A percentile compares a stretch with the other conserved stretches of the same genome.
phyloP scores from a whole-genome alignment of 2,888 invertebrate genomes.

The Agrotis exclamationis region DNA sequence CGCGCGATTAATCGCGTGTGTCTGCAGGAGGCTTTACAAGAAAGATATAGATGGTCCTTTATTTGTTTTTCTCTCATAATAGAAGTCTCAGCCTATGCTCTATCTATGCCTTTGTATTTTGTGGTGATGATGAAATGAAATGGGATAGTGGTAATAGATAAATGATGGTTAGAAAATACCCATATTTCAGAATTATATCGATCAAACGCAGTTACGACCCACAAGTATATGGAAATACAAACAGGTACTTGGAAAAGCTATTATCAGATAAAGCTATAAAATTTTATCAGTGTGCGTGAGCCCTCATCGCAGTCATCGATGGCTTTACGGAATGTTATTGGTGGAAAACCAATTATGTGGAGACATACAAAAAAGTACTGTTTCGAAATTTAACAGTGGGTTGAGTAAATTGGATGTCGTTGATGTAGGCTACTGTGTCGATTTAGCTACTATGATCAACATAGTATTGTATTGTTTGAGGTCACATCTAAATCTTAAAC shows the following conservation, averaged over 20 bases:
- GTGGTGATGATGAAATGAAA: too few species aligned
- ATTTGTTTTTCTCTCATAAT: too few species aligned
- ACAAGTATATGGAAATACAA: constrained; percentile 11
- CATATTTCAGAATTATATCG: too few species aligned
- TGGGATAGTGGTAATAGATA: too few species aligned
- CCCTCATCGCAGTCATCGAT: constrained; percentile 41
- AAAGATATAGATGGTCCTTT: too few species aligned
- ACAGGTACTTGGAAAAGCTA: constrained; percentile 30
- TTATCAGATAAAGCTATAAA: constrained; percentile 50
- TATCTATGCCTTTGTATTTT: too few species aligned
- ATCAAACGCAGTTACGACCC: neutral
- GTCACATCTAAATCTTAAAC: neutral
- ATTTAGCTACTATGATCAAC: neutral
- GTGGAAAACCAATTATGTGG: constrained; percentile 42
- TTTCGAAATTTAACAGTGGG: constrained; percentile 26
- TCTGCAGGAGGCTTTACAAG: too few species aligned
- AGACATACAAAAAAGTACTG: constrained; percentile 7
- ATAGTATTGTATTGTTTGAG: neutral
- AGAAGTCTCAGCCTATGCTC: too few species aligned
- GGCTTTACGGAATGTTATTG: constrained; percentile 31
- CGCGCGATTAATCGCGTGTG: too few species aligned
- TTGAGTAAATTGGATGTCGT: constrained; percentile 21
- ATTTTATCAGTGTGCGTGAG: constrained; percentile 40
- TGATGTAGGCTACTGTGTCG: neutral
- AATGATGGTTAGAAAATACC: too few species aligned